These are phyloP conservation scores for Australoheros facetus DNA, from an alignment of 2,797 vertebrate species.

Conservation along the genomic window DNA sequence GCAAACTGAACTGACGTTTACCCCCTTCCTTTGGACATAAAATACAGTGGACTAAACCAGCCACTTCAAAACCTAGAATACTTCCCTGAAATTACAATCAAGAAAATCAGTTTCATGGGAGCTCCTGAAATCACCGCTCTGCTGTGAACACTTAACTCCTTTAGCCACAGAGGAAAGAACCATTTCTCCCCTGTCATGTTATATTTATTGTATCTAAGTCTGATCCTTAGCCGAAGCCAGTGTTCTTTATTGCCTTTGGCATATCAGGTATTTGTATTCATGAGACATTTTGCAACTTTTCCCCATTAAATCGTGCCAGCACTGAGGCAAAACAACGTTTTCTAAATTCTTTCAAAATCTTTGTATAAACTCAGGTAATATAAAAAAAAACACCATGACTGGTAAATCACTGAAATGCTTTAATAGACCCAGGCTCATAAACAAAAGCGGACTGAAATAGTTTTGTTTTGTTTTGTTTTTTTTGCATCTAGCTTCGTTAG, in stretches of 20 bases:
- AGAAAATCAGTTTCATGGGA: conserved; percentile 42
- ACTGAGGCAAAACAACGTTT: not conserved
- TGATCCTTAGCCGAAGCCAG: not conserved
- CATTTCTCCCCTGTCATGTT: not conserved
- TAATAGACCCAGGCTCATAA: not conserved
- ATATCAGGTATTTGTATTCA: conserved; percentile 28
- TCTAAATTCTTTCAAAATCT: conserved; percentile 6
- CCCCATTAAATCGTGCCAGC: not conserved
- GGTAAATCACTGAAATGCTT: not conserved
- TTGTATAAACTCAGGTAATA: not conserved
- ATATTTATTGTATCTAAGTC: conserved; percentile 1
- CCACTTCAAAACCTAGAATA: conserved; percentile 44
- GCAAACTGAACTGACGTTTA: conserved; percentile 33
- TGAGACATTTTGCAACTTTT: conserved; percentile 3
- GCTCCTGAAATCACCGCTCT: conserved; percentile 47
- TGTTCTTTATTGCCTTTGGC: conserved; percentile 26
- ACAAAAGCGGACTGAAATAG: not conserved
- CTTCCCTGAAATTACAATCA: conserved; percentile 53
- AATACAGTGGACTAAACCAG: conserved; percentile 25
- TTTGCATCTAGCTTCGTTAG: not conserved
- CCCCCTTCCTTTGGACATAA: conserved; percentile 18
- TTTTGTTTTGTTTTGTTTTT: not conserved
- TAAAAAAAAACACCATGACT: conserved; percentile 8
- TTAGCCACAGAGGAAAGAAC: conserved; percentile 24
- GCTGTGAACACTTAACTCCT: conserved; percentile 31